Percentiles rank a stretch among this genome's conserved stretches.
Conservation (phyloP, 2,797 vertebrate genomes). For the Ceryle rudis region DNA sequence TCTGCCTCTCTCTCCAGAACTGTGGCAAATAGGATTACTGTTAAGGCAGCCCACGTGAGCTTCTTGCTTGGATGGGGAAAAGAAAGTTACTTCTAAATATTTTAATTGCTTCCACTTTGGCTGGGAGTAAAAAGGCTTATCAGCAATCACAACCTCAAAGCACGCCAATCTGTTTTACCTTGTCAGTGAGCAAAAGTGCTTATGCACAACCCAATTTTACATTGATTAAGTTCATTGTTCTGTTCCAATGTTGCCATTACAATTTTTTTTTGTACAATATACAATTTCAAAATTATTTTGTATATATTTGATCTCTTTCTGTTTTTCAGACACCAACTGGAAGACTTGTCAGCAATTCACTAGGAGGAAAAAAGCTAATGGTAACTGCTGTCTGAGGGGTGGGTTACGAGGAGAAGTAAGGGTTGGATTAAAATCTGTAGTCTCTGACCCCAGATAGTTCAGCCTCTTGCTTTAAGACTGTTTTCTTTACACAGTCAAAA, state of each 20-base stretch:
- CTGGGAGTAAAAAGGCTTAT: conserved; percentile 5
- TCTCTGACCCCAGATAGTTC: background rate
- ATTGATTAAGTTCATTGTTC: conserved; percentile 23
- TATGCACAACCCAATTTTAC: background rate
- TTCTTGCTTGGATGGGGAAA: background rate
- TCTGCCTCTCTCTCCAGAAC: background rate
- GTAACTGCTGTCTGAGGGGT: background rate
- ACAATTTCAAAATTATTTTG: conserved; percentile 35
- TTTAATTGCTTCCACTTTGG: conserved; percentile 31
- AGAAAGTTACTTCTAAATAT: conserved; percentile 33
- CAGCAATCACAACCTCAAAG: conserved; percentile 27
- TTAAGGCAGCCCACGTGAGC: background rate
- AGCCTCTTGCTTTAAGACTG: background rate
- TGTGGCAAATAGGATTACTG: background rate
- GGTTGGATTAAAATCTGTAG: conserved; percentile 27
- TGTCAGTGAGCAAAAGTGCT: background rate
- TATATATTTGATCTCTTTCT: conserved; percentile 18
- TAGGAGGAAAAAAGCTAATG: background rate
- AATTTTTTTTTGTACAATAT: conserved; percentile 26
- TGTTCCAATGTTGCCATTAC: background rate
- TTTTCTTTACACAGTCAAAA: background rate
- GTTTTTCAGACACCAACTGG: background rate
- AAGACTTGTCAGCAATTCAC: conserved; percentile 32
- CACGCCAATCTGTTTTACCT: conserved; percentile 3
- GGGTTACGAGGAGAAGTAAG: background rate